Evolutionary conservation across 2,113 vertebrate species (phyloP).

Genomic region (Mormyrus iriodes): DNA sequence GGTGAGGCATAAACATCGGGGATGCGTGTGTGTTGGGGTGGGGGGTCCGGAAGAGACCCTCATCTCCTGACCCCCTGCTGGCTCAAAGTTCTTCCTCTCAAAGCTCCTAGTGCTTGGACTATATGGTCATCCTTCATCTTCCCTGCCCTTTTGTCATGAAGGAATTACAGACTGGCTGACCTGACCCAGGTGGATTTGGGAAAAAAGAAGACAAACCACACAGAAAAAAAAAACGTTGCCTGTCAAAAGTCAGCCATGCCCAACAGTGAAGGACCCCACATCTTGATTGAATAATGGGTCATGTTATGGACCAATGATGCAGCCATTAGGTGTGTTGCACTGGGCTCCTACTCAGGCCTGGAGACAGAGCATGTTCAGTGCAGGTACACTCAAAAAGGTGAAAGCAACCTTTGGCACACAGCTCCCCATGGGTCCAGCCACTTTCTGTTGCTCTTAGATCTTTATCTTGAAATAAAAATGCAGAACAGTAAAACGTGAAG

Average conservation of each 20-base stretch:
- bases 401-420: background rate
- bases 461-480: background rate
- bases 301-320: slow-evolving; percentile 28
- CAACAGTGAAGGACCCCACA: slow-evolving; percentile 30
- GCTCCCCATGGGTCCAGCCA: background rate
- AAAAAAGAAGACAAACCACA: slow-evolving; percentile 32
- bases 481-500: background rate
- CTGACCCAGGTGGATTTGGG: slow-evolving; percentile 28
- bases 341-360: background rate
- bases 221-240: too few species aligned
- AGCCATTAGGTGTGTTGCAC: background rate
- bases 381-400: background rate
- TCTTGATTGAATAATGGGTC: slow-evolving; percentile 31
- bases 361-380: background rate
- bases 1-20: slow-evolving; percentile 30
- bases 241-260: slow-evolving; percentile 27
- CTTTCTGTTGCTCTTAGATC: background rate
- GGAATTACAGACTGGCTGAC: slow-evolving; percentile 32
- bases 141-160: slow-evolving; percentile 44
- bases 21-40: slow-evolving; percentile 14
- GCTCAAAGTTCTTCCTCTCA: slow-evolving; percentile 54
- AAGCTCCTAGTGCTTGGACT: slow-evolving; percentile 49
- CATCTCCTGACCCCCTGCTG: slow-evolving; percentile 31
- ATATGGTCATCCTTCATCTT: slow-evolving; percentile 55
- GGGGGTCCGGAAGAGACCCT: slow-evolving; percentile 14